Evolutionary conservation across 2,113 vertebrate species (phyloP), one percentile per base, ranked within the genome.

Genomic region (Octodon degus): DNA sequence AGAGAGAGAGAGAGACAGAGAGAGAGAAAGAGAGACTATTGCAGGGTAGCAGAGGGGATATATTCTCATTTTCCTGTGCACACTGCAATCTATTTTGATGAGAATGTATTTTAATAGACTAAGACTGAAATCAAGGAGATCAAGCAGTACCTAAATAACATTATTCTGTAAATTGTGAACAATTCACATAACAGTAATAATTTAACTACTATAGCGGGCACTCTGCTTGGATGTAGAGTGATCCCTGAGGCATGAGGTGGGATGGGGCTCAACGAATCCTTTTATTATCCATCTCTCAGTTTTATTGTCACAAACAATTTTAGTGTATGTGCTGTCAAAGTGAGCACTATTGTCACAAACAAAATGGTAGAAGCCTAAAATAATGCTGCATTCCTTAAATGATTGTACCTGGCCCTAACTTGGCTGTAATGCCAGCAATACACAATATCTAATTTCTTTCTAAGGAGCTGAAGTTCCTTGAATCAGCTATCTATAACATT

Each of bases 271-370:
- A 50, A 5, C 7, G 65, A 65, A 79, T 8, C 7, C 25, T 93
- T 82, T 84, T 65, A n/a, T 47, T 58, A 74, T 1, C 37, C 20
- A 30, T 40, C 1, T 37, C 27, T 89, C 34, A 60, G 13, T 77
- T 86, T 90, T 79, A 63, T 8, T 95, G 11, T 95, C 67, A 92
- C 27, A 95, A 93, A 62, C 25, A 89, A 95, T 19, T 58, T 19
- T 58, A 58, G 55, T 58, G 16, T 58, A 58, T 58, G 55, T 58
- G 55, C 16, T 58, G 16, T 16, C 16, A 4, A 58, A 58, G 55
- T 17, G 16, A 58, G 16, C 55, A 17, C 88, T 79, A 58, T 5
- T 95, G 8, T 95, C 67, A 94, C 27, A 94, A 93, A 62, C 25
- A 89, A 95, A 94, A 77, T 82, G 19, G 6, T 16, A 37, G 5